Conservation (phyloP, 30 jellyfish, hydroid and myxozoan species). For the Chironex yamaguchii region DNA sequence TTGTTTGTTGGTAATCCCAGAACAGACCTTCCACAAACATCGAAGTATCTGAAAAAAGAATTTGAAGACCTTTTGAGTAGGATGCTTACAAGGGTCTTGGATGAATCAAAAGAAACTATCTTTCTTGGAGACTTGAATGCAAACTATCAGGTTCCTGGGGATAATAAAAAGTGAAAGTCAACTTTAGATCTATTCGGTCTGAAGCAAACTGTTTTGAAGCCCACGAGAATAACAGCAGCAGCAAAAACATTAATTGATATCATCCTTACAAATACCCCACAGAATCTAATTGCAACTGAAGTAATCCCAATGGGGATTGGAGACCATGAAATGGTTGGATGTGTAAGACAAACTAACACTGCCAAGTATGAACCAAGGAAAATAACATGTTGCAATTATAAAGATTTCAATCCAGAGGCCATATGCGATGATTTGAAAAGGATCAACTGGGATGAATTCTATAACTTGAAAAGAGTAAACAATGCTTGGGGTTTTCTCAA, state of each 20-base stretch:
- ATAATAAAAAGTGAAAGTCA: constrained; percentile 32
- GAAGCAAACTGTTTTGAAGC: constrained; percentile 13
- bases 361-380: neutral
- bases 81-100: neutral
- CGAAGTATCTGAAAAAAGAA: neutral
- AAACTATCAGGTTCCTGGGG: constrained; percentile 55
- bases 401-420: constrained; percentile 32
- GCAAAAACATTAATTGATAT: constrained; percentile 57
- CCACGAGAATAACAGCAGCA: constrained; percentile 54
- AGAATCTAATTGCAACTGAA: constrained; percentile 21
- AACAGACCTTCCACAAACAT: neutral
- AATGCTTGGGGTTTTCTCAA: constrained; percentile 38
- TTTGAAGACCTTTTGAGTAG: neutral
- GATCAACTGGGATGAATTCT: constrained; percentile 42
- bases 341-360: constrained; percentile 63
- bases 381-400: constrained; percentile 62
- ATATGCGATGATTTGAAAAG: constrained; percentile 23
- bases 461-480: constrained; percentile 22
- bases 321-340: constrained; percentile 69
- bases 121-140: neutral
- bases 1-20: too few species aligned
- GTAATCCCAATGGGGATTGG: constrained; percentile 58
- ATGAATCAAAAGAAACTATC: neutral
- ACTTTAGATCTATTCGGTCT: constrained; percentile 20
- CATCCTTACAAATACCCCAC: constrained; percentile 42